Conservation (phyloP, 2,113 vertebrate species). For the Urocolius indicus region DNA sequence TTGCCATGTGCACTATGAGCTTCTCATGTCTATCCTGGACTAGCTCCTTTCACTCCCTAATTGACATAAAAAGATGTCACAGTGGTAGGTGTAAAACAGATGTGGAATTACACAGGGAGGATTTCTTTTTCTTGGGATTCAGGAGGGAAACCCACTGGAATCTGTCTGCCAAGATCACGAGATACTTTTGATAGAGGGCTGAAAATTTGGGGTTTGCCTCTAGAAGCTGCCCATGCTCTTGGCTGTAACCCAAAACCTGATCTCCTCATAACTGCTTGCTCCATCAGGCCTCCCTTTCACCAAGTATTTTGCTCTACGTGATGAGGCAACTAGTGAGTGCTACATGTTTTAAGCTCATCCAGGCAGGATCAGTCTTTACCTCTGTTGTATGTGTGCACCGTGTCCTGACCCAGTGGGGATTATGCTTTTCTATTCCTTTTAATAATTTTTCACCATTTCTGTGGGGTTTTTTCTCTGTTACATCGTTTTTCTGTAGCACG, state of each 20-base stretch:
- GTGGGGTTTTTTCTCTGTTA: accelerated
- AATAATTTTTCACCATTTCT: background rate
- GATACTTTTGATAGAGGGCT: background rate
- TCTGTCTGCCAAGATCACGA: background rate
- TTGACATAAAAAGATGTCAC: background rate
- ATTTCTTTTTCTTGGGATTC: background rate
- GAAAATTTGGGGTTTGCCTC: background rate
- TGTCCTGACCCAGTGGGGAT: background rate
- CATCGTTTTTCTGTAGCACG: background rate
- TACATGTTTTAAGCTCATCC: background rate
- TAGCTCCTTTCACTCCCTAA: background rate
- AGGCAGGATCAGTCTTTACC: background rate
- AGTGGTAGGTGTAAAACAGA: background rate
- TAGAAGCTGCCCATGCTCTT: background rate
- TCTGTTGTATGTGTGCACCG: background rate
- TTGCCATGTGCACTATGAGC: background rate
- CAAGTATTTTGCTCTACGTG: background rate
- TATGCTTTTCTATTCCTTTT: background rate
- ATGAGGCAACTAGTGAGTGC: background rate
- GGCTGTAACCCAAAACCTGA: background rate
- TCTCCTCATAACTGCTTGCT: background rate
- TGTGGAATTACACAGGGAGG: background rate
- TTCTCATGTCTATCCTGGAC: background rate
- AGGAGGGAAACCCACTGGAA: background rate
- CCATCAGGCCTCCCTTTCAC: background rate